Evolutionary conservation across 1,140 invertebrate species (phyloP), one percentile per base, ranked within the genome.

Genomic region (Drosophila pseudoananassae): DNA sequence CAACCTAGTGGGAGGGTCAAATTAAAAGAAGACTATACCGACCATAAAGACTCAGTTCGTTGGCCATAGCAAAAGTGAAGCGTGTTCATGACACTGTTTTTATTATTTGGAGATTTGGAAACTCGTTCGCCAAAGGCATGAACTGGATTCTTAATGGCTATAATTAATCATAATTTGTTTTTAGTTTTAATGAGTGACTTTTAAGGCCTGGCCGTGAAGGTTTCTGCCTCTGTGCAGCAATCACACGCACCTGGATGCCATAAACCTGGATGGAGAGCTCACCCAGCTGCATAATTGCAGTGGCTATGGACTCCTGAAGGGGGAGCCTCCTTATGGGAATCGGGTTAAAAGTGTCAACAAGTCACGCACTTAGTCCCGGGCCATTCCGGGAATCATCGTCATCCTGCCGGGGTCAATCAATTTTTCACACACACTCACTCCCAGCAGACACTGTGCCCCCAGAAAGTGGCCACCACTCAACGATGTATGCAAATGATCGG

Each of bases 91-190:
- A 88, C 83, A 88, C 83, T 88, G 84, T 83, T 88, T 88, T 81
- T 52, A 71, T 64, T 49, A 61, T 60, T 78, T 68, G 60, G 27
- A 64, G 70, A 76, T 84, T 83, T 83, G 64, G 76, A 81, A 81
- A 82, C 71, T 82, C 33, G 64, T 78, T 88, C 65, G 82, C 78
- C 66, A 69, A 76, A 87, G 82, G 73, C 83, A 88, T 83, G 76
- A 83, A 88, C 83, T 83, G 72, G 78, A 83, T 88, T 83, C 64
- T 73, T 83, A 87, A 87, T 83, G 65, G 59, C 27, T 74, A 60
- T 82, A 88, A 88, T 88, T 88, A 88, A 84, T 88, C 76, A 88
- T 83, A 83, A 89, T 87, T 83, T 88, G 78, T 83, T 76, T 70
- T 76, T 76, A 88, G 43, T 82, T 72, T 68, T 78, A 59, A 80